Base-by-base conservation (phyloP, 1,140 invertebrate genomes). In the Araneus ventricosus region DNA sequence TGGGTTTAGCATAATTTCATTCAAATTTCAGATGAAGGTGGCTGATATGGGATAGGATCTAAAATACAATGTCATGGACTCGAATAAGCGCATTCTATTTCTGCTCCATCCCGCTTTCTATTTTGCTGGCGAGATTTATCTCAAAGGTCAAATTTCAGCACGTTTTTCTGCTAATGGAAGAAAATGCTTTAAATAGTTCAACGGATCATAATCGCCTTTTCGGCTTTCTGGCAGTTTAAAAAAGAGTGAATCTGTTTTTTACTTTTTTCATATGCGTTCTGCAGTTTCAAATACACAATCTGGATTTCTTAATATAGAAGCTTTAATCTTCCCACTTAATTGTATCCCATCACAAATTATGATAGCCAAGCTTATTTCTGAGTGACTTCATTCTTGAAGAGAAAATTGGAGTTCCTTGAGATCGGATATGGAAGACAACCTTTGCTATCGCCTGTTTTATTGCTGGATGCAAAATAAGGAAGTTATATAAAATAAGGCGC, bases 131-230 rank as follows among this genome's bases (percentile, higher is more conserved):
- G 70, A 75, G 30, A 75, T 75, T 20, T 34, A 30, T 20, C 14
- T 34, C 34, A 34, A 75, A 75, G 70, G 30, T 75, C 30, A 75
- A 75, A 30, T 75, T 75, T 75, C 14, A n/a, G n/a, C 10, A 67
- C 24, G 63, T 6, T 67, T 27, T 67, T 27, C 24, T 10, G 6
- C 24, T 75, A 34, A 37, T 4, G 30, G 30, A 75, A 20, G 30
- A 34, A 75, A 75, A 75, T 37, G 30, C 70, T 75, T 75, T 75
- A 75, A 75, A 75, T 75, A 75, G 70, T 75, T 37, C 30, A 6
- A 4, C 30, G 70, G 70, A 75, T 75, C 0, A 37, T 37, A 34
- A 75, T 75, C 70, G 8, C 70, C 8, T 75, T 37, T 34, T 0
- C 4, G 2, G 70, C 30, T 20, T 20, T 20, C 22, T 20, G 2